Base-by-base conservation (phyloP, 2,888 invertebrate genomes). In the Chaitophorus viminalis region DNA sequence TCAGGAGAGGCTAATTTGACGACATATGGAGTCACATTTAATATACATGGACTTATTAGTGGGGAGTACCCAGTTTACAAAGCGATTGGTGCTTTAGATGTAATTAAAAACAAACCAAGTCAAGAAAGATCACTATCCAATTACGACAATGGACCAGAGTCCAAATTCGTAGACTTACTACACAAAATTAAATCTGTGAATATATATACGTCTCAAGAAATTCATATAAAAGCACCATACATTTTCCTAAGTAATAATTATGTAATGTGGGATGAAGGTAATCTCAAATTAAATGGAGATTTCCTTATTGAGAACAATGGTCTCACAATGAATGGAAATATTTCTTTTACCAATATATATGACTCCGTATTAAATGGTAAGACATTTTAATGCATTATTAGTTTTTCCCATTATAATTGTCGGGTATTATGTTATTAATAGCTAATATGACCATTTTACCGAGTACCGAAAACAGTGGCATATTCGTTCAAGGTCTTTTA, bases 381-480 rank as follows among this genome's bases (percentile, higher is more conserved):
- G 84, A 25, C 68, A 18, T 52, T 52, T 31, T 4, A 31, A 65
- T 21, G 18, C 18, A 74, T 29, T 54, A 74, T 36, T 60, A 54
- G 1, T 60, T 82, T 14, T 36, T 8, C 2, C 54, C 36, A 5
- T n/a, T 74, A 36, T 74, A 74, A 83, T 39, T 68, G 5, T 65
- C 39, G 31, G 14, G 25, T 83, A 31, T 75, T 21, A 25, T 46
- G 17, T 77, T 77, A n/a, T n/a, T n/a, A 0, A 65, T 68, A 85
- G 84, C n/a, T 52, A 68, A 85, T n/a, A 76, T 85, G 5, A 77
- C 76, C 11, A 33, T 77, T 52, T 14, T 77, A 3, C 76, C 84
- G 18, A 77, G 33, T 14, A 85, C 84, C 4, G 0, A 31, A 5
- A n/a, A 76, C 5, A 76, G 46, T 14, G 84, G 84, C 17, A 18